Evolutionary conservation across 2,113 vertebrate genomes (phyloP).

Genomic region (Carassius gibelio): DNA sequence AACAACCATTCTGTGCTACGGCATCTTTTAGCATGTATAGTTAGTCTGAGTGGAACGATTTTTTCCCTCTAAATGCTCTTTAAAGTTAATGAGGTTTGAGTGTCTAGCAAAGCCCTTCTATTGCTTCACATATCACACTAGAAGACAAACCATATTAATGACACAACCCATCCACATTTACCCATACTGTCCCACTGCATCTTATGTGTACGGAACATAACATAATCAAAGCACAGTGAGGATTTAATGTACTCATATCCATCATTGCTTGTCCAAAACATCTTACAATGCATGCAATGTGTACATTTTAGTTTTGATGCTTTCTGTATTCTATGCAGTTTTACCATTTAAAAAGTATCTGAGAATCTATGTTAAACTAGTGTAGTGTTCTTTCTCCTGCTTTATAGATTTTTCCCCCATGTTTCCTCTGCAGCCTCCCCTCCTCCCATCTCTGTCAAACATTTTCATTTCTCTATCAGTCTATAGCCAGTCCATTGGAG

Average conservation of each 20-base stretch:
- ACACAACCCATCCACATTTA: slow-evolving; percentile 18
- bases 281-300: not conserved
- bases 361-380: too few species aligned
- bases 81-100: slow-evolving; percentile 29
- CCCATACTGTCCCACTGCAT: slow-evolving; percentile 34
- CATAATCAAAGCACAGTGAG: slow-evolving; percentile 6
- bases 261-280: too few species aligned
- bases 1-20: not conserved
- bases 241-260: not conserved
- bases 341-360: too few species aligned
- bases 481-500: not conserved
- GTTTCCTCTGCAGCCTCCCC: slow-evolving; percentile 13
- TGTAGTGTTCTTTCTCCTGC: slow-evolving; percentile 4
- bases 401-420: not conserved
- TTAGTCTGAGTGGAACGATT: not conserved
- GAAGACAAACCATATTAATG: slow-evolving; percentile 51
- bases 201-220: slow-evolving; percentile 20
- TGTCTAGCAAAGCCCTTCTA: slow-evolving; percentile 40
- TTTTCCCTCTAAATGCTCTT: slow-evolving; percentile 22
- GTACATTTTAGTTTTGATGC: too few species aligned
- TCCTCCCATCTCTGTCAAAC: not conserved
- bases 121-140: slow-evolving; percentile 17
- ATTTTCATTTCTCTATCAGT: slow-evolving; percentile 30
- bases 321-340: too few species aligned
- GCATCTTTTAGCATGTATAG: slow-evolving; percentile 7